Evolutionary conservation across 2,113 vertebrate species (phyloP), one percentile per base, ranked within the genome.

Genomic region (Aptenodytes forsteri): DNA sequence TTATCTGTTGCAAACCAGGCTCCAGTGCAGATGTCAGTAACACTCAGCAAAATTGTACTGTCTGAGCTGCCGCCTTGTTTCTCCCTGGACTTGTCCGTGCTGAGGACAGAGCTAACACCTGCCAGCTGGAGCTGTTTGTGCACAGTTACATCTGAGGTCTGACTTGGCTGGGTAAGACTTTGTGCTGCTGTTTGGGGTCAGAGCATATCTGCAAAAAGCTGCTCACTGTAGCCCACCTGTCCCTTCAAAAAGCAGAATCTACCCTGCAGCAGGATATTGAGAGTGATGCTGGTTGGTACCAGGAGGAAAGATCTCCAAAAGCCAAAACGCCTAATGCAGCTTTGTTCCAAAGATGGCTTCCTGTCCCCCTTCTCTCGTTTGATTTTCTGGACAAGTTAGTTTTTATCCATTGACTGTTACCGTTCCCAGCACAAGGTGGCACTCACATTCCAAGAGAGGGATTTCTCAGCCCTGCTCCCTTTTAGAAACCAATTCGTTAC

Each of bases 341-440:
- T 29, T 42, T 55, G 17, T 16, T 86, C 49, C 17, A 13, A 17
- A 9, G n/a, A 10, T 2, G 4, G 13, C 17, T 58, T 25, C 78
- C 42, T 9, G 7, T 20, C 23, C 12, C 16, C 3, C 9, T 52
- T 13, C n/a, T 29, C 14, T 52, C 19, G 0, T 16, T n/a, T 5
- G 9, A 10, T 71, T 64, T 38, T 32, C 42, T 6, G 44, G 27
- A 25, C 25, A 3, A 32, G 25, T 3, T 25, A 34, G 6, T 1
- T 50, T 72, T 32, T 17, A 49, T 32, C 49, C 36, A 1, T 2
- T 13, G 65, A 2, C 46, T 44, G 13, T 59, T 87, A 11, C 62
- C 1, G 1, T 30, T 94, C 83, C 46, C 66, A 69, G 81, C 96
- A 94, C 91, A 56, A 87, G 96, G 89, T 94, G 96, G 95, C 96